phyloP scores from a whole-genome alignment of 2,113 vertebrate genomes.

The Pomatostomus ruficeps region DNA sequence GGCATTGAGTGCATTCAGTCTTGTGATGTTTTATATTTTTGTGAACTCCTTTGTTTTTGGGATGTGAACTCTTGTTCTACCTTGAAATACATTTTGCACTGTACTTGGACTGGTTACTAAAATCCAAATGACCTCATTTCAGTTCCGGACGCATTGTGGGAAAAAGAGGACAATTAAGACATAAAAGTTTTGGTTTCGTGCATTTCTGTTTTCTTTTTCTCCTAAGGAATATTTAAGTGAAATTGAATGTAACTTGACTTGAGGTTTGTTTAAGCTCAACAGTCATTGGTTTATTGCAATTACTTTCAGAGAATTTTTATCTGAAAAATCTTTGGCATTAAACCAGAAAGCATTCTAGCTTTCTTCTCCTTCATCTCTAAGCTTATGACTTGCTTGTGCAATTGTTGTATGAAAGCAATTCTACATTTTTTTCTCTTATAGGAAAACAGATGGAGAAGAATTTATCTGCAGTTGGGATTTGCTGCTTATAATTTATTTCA shows the following conservation, averaged over 20 bases:
- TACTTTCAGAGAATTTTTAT: slow-evolving; percentile 67
- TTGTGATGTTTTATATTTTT: slow-evolving; percentile 1
- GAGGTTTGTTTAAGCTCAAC: slow-evolving; percentile 63
- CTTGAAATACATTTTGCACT: slow-evolving; percentile 30
- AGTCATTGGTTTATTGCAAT: slow-evolving; percentile 62
- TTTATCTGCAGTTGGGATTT: slow-evolving; percentile 67
- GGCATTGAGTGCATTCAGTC: neutral
- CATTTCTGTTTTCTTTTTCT: slow-evolving; percentile 56
- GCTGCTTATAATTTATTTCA: slow-evolving; percentile 68
- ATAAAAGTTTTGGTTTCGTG: slow-evolving; percentile 56
- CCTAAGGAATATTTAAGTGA: slow-evolving; percentile 71
- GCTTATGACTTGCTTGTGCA: slow-evolving; percentile 62
- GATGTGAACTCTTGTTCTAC: neutral
- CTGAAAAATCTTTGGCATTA: slow-evolving; percentile 67
- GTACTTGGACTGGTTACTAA: slow-evolving; percentile 33
- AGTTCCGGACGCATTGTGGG: slow-evolving; percentile 35
- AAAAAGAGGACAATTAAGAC: slow-evolving; percentile 61
- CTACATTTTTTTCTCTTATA: slow-evolving; percentile 52
- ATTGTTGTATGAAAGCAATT: slow-evolving; percentile 57
- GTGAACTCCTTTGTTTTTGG: slow-evolving; percentile 16
- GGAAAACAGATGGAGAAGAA: slow-evolving; percentile 70
- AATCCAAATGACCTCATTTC: slow-evolving; percentile 42
- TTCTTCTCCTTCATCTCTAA: slow-evolving; percentile 48
- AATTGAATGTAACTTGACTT: slow-evolving; percentile 69
- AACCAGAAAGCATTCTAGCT: slow-evolving; percentile 56